These are phyloP conservation scores for Alloplasta piceator DNA, from an alignment of 2,888 invertebrate species.

Conservation along the genomic window DNA sequence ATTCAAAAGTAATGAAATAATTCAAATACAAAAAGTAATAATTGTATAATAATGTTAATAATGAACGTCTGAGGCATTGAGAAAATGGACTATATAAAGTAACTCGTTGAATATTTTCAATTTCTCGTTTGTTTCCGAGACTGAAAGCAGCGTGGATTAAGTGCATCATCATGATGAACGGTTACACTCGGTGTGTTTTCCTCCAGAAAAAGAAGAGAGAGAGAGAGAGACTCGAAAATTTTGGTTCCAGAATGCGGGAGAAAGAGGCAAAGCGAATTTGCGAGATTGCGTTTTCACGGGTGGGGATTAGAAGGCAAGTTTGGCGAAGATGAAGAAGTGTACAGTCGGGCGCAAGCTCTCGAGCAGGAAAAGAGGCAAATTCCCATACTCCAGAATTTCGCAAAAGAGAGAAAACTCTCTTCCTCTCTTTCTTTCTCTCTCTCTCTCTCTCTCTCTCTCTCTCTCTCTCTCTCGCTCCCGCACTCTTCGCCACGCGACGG, in stretches of 20 bases:
- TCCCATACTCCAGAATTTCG: conserved; percentile 38
- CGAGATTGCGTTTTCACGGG: conserved; percentile 76
- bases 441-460: conserved; percentile 9
- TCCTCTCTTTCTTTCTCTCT: no score
- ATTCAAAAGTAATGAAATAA: no score
- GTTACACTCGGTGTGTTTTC: conserved; percentile 50
- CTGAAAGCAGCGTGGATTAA: conserved; percentile 2
- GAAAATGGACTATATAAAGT: conserved; percentile 1
- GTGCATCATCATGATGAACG: not conserved
- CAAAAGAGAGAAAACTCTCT: conserved; percentile 38
- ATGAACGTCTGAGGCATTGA: no score
- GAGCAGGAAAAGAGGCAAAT: conserved; percentile 56
- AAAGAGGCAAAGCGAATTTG: conserved; percentile 75
- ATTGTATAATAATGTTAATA: not conserved
- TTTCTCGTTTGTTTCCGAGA: conserved; percentile 1
- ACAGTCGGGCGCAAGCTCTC: conserved; percentile 54
- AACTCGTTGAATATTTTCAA: conserved; percentile 15
- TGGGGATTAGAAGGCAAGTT: conserved; percentile 67
- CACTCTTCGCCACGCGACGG: conserved; percentile 71
- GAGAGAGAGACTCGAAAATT: conserved; percentile 23
- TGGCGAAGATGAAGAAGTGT: conserved; percentile 46
- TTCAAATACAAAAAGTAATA: not conserved
- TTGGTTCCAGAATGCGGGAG: conserved; percentile 25
- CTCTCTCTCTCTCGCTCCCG: not conserved
- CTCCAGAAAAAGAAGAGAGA: conserved; percentile 20